Evolutionary conservation across 2,797 vertebrate species (phyloP), one percentile per base, ranked within the genome.

Genomic region (Clarias laeviceps): DNA sequence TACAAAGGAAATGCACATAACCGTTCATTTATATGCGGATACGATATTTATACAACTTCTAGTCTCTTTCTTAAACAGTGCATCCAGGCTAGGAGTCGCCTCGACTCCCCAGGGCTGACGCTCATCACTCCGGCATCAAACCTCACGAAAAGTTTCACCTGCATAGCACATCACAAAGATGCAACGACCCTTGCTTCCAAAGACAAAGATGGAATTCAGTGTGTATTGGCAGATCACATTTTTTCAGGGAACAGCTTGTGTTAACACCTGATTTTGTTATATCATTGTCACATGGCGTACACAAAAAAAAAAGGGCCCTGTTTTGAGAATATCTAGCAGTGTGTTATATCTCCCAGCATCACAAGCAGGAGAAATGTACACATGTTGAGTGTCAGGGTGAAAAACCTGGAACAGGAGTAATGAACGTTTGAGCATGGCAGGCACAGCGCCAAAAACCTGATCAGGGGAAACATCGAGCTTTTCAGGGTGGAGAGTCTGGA

Each of bases 241-340:
- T 40, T 34, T 37, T 54, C 12, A 65, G 57, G 5, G 40, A 72
- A 15, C 54, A 69, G 54, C 24, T 66, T 27, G 57, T 2, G 11
- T 62, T 62, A 24, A 37, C 59, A 4, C 27, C 11, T 24, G 32
- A 61, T 77, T 32, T 34, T 14, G 61, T 54, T 45, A 20, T 34
- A 45, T 17, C 24, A 50, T 24, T 5, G 37, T 61, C 37, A 45
- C 17, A 24, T 8, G 22, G 9, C 8, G 40, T 45, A 66, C 9
- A 22, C 56, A 29, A 27, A 12, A 29, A 65, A 61, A 12, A 50
- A 11, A 2, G 4, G 0, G 45, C 12, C 12, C 50, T 14, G 50
- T 45, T 45, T 45, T 45, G 40, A 88, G 88, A 91, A 93, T 90
- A 85, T 90, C 90, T 90, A 94, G 91, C 91, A 91, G 88, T 89